A percentile compares a stretch with the other conserved stretches of the same genome.
Conservation (phyloP, 2,113 vertebrate species). For the Oostethus manadensis region DNA sequence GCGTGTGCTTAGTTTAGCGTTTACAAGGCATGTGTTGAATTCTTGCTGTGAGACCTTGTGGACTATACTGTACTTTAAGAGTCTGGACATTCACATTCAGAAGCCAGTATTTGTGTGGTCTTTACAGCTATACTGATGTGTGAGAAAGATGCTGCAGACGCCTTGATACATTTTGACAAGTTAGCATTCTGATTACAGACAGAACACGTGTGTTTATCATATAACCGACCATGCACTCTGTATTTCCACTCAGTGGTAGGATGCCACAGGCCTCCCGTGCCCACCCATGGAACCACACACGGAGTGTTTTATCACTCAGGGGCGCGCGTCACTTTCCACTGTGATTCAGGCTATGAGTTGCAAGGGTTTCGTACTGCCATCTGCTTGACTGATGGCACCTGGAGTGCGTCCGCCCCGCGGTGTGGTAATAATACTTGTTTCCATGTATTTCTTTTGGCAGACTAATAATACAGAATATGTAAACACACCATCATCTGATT, state of each 20-base stretch:
- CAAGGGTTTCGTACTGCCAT: constrained; percentile 71
- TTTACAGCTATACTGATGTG: constrained; percentile 5
- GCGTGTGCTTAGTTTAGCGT: constrained; percentile 26
- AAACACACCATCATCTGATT: neutral
- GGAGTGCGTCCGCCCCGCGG: constrained; percentile 75
- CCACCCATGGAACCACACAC: constrained; percentile 76
- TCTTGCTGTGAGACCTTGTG: constrained; percentile 21
- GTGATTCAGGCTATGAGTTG: constrained; percentile 78
- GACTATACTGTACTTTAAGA: constrained; percentile 17
- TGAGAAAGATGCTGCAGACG: constrained; percentile 11
- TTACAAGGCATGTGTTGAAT: constrained; percentile 32
- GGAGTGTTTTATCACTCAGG: constrained; percentile 82
- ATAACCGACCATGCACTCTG: constrained; percentile 37
- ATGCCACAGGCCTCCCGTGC: constrained; percentile 80
- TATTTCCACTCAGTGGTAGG: constrained; percentile 81
- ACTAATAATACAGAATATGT: neutral
- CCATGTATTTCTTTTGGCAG: neutral
- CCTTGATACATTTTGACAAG: constrained; percentile 4
- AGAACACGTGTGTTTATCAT: constrained; percentile 19
- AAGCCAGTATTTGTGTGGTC: constrained; percentile 28
- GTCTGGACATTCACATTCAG: constrained; percentile 7
- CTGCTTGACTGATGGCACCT: constrained; percentile 80
- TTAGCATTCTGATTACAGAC: neutral
- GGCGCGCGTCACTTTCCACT: constrained; percentile 77
- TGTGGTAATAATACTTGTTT: constrained; percentile 72